Conservation (phyloP, 1,140 invertebrate species). For the Coenobita brevimanus region DNA sequence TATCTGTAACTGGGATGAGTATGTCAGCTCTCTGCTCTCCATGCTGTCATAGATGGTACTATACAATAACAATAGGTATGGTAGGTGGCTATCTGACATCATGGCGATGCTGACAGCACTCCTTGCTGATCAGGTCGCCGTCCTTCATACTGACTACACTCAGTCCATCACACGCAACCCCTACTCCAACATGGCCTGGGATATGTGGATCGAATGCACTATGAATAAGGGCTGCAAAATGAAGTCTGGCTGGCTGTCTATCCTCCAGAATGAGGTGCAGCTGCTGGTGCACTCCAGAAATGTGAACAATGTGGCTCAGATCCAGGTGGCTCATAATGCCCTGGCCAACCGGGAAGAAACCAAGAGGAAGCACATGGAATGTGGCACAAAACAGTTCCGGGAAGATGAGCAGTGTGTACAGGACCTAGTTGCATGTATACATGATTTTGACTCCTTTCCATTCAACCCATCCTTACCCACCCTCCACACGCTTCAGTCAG, state of each 20-base stretch:
- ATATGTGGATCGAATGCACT: slow-evolving; percentile 1
- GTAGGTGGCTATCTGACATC: no score
- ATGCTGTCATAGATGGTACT: no score
- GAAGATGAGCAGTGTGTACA: slow-evolving; percentile 9
- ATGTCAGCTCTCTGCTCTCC: slow-evolving; percentile 26
- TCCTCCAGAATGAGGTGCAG: slow-evolving; percentile 12
- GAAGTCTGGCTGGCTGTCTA: slow-evolving; percentile 2
- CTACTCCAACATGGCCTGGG: no score
- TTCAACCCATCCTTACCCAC: slow-evolving; percentile 12
- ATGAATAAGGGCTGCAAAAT: slow-evolving; percentile 13
- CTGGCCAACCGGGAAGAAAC: not conserved
- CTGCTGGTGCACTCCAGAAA: no score
- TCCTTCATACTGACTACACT: slow-evolving; percentile 5
- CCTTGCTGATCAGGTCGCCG: slow-evolving; percentile 11
- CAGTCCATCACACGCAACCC: no score
- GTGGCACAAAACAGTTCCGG: not conserved
- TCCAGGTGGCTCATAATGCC: not conserved
- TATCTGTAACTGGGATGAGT: no score
- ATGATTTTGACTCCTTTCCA: not conserved
- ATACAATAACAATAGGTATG: no score
- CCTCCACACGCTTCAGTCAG: not conserved
- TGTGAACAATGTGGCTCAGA: not conserved
- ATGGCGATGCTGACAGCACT: no score
- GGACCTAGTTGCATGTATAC: slow-evolving; percentile 1
- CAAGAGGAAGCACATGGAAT: not conserved